A percentile compares a stretch with the other conserved stretches of the same genome.
phyloP scores from a whole-genome alignment of 2,113 vertebrate genomes.

The Sinocyclocheilus rhinocerous region DNA sequence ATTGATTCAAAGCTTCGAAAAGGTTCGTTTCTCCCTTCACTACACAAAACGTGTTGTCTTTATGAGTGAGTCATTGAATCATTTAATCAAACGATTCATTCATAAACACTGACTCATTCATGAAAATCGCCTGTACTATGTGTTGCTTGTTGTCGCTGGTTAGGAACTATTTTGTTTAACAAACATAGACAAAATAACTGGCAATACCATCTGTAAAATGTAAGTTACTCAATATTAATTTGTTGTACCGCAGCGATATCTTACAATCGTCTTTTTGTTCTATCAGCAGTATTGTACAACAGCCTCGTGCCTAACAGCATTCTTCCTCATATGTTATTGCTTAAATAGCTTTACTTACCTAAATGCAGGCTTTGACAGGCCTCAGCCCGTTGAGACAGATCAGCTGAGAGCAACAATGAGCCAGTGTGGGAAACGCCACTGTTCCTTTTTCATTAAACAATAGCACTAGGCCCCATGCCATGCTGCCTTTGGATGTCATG shows the following conservation, averaged over 20 bases:
- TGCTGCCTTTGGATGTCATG: conserved; percentile 20
- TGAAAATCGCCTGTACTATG: too few species aligned
- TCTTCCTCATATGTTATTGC: not conserved
- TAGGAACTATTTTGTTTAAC: too few species aligned
- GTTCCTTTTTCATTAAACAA: conserved; percentile 49
- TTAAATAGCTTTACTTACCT: not conserved
- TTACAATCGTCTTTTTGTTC: not conserved
- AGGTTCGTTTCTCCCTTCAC: too few species aligned
- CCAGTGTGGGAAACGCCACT: conserved; percentile 34
- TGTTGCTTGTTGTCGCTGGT: too few species aligned
- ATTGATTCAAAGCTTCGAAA: too few species aligned
- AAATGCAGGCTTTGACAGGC: not conserved
- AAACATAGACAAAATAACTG: too few species aligned
- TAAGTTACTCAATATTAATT: not conserved
- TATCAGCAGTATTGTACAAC: not conserved
- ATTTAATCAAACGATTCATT: not conserved
- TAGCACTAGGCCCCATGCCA: conserved; percentile 13
- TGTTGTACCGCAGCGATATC: not conserved
- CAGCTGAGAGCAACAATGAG: conserved; percentile 33
- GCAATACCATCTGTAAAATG: not conserved
- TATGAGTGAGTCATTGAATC: not conserved
- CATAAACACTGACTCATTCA: not conserved
- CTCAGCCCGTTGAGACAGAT: conserved; percentile 10
- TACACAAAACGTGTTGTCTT: not conserved
- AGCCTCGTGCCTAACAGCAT: not conserved